Percentiles rank a stretch among this genome's conserved stretches.
Evolutionary conservation across 2,113 vertebrate species (phyloP).

Genomic region (Polypterus senegalus): DNA sequence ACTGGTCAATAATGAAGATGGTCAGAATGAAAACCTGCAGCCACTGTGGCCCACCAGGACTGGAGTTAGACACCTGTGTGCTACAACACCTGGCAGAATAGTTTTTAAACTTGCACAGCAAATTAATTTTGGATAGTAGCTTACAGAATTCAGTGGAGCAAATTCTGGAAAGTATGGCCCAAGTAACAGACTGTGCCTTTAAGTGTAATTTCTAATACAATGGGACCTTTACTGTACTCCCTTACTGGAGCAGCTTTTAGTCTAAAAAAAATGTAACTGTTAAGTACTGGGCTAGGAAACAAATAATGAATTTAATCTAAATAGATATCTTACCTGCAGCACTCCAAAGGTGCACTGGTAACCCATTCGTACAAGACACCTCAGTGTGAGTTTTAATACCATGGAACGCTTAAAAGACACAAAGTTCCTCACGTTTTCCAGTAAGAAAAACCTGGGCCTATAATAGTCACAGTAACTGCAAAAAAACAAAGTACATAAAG

Average conservation of each 20-base stretch:
- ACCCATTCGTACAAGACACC: conserved; percentile 90
- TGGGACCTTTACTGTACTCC: background rate
- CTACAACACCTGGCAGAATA: too few species aligned
- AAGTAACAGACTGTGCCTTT: too few species aligned
- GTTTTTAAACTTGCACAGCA: too few species aligned
- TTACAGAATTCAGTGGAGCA: too few species aligned
- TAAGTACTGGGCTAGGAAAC: background rate
- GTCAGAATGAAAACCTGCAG: too few species aligned
- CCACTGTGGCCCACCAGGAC: too few species aligned
- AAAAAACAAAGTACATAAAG: background rate
- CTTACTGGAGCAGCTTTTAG: too few species aligned
- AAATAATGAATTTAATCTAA: background rate
- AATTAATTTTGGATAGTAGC: too few species aligned
- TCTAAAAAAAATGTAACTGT: background rate
- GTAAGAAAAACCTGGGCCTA: conserved; percentile 81
- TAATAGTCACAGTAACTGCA: conserved; percentile 93
- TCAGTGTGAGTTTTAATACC: conserved; percentile 87
- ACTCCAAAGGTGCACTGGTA: conserved; percentile 95
- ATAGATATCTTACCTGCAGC: conserved; percentile 60
- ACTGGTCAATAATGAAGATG: too few species aligned
- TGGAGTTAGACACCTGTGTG: too few species aligned
- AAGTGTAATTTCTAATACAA: background rate
- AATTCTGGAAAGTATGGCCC: too few species aligned
- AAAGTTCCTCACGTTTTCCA: conserved; percentile 91
- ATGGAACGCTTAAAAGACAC: conserved; percentile 93